Percentiles rank a stretch among this genome's conserved stretches.
Evolutionary conservation across 2,113 vertebrate genomes (phyloP).

Genomic region (Arenaria interpres): DNA sequence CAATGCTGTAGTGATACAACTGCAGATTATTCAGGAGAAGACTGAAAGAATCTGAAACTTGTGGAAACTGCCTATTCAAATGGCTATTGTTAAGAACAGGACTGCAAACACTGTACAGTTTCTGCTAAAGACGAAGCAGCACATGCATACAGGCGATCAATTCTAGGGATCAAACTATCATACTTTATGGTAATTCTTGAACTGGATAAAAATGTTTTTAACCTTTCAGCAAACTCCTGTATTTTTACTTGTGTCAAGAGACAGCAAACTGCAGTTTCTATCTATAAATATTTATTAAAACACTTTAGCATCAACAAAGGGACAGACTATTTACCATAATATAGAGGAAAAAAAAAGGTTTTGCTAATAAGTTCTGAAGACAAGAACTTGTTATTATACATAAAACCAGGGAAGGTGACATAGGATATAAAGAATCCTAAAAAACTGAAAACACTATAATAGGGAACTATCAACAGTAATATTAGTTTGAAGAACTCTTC

Average conservation of each 20-base stretch:
- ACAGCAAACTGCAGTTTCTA: background rate
- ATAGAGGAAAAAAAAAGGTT: background rate
- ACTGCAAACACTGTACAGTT: background rate
- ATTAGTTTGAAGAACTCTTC: background rate
- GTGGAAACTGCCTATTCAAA: background rate
- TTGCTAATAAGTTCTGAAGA: background rate
- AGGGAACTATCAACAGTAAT: background rate
- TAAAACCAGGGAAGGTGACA: background rate
- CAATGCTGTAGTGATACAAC: background rate
- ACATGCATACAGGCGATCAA: fast-evolving
- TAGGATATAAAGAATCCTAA: background rate
- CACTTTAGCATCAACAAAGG: background rate
- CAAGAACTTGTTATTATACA: background rate
- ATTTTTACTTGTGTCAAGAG: background rate
- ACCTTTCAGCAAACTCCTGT: background rate
- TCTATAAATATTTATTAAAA: background rate
- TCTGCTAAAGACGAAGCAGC: background rate
- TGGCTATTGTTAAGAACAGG: background rate
- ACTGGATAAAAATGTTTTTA: background rate
- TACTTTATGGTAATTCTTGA: background rate
- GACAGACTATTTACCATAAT: background rate
- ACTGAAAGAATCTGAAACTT: background rate
- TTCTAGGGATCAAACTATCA: background rate
- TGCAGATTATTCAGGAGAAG: background rate
- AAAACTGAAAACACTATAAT: background rate